Evolutionary conservation across 2,797 vertebrate species (phyloP).

Genomic region (Simalia tracyae): DNA sequence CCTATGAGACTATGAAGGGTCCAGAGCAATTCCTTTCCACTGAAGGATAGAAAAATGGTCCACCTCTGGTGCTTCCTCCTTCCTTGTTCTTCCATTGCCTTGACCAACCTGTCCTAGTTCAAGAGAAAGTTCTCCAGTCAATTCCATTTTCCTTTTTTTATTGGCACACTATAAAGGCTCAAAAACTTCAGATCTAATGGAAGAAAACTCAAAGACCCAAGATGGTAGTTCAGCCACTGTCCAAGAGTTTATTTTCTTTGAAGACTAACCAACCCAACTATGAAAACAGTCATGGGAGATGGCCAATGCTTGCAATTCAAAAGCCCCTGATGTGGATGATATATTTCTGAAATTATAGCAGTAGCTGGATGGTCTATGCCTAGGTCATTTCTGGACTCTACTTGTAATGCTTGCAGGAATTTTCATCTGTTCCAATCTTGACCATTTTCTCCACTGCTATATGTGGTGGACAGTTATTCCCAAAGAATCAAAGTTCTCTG

Average conservation of each 20-base stretch:
- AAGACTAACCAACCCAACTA: neutral
- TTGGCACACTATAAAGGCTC: neutral
- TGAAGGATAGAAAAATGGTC: neutral
- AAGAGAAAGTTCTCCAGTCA: neutral
- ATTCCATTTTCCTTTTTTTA: neutral
- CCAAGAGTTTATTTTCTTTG: neutral
- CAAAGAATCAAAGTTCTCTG: neutral
- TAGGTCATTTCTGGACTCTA: neutral
- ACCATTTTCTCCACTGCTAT: neutral
- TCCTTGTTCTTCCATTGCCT: neutral
- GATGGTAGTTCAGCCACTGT: neutral
- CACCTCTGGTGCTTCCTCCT: neutral
- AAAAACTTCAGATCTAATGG: neutral
- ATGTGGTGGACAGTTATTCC: neutral
- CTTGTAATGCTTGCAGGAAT: neutral
- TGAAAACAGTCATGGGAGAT: neutral
- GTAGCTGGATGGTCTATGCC: neutral
- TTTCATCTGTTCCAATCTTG: neutral
- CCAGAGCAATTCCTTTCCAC: neutral
- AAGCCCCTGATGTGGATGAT: neutral
- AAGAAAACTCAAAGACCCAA: neutral
- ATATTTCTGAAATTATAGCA: neutral
- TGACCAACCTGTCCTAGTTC: neutral
- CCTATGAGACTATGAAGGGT: neutral
- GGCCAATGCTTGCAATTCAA: neutral